phyloP scores from a whole-genome alignment of 2,113 vertebrate genomes.

The Gymnobelideus leadbeateri region DNA sequence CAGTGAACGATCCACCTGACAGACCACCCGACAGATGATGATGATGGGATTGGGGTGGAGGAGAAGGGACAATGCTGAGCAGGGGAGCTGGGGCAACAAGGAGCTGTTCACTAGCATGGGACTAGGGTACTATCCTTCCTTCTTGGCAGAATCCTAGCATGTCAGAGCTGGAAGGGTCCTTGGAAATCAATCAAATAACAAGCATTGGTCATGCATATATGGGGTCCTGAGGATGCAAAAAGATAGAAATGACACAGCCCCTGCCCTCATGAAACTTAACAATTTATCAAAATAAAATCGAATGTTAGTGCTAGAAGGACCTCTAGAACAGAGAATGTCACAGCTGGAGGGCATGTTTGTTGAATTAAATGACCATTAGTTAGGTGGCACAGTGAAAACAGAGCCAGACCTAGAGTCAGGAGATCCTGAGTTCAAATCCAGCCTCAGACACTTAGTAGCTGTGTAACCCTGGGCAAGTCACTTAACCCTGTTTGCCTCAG shows the following conservation, averaged over 20 bases:
- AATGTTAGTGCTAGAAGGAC: not conserved
- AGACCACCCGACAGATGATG: not conserved
- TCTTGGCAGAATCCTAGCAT: not conserved
- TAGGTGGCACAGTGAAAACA: too few relatives aligned
- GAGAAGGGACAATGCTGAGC: not conserved
- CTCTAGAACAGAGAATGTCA: not conserved
- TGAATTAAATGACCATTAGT: not conserved
- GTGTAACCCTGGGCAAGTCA: too few relatives aligned
- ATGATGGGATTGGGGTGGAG: not conserved
- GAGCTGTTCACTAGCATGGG: too few relatives aligned
- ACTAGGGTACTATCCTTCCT: not conserved
- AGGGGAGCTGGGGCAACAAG: too few relatives aligned
- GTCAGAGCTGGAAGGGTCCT: not conserved
- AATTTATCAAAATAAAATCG: not conserved
- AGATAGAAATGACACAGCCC: not conserved
- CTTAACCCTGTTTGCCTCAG: too few relatives aligned
- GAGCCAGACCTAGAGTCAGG: too few relatives aligned
- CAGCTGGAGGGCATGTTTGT: not conserved
- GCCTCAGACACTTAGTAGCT: too few relatives aligned
- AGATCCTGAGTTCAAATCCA: too few relatives aligned
- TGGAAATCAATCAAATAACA: not conserved
- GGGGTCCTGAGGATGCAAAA: not conserved
- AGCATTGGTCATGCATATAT: not conserved
- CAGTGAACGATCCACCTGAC: not conserved
- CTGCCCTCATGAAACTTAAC: not conserved